These are phyloP conservation scores for Clupea harengus DNA, from an alignment of 2,113 vertebrate genomes.

Conservation along the genomic window DNA sequence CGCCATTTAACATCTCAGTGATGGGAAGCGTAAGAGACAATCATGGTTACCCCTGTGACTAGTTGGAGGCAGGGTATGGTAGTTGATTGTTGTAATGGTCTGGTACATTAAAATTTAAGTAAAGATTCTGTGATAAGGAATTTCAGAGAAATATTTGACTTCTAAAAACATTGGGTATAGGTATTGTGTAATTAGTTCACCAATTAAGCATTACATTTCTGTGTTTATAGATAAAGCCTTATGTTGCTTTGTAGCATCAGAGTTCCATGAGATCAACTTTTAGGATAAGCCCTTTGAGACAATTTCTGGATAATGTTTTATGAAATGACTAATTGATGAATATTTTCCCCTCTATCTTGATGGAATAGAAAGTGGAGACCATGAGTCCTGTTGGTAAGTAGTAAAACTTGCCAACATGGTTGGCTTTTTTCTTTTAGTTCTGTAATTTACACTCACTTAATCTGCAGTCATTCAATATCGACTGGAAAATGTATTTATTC, in stretches of 20 bases:
- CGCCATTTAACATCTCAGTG: not conserved
- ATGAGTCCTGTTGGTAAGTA: not conserved
- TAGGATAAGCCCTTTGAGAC: not conserved
- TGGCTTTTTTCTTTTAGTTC: not conserved
- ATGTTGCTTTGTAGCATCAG: not conserved
- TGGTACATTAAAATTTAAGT: not conserved
- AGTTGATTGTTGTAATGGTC: not conserved
- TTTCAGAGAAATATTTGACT: not conserved
- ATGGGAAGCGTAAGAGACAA: not conserved
- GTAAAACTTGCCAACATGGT: not conserved
- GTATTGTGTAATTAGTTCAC: too few relatives aligned
- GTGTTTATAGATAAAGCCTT: not conserved
- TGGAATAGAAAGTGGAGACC: not conserved
- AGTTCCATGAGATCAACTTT: not conserved
- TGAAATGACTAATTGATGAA: not conserved
- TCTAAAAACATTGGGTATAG: too few relatives aligned
- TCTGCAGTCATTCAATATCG: not conserved
- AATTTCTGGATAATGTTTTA: not conserved
- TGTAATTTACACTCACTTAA: not conserved
- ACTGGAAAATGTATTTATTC: not conserved
- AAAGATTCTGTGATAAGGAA: not conserved
- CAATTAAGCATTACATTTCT: not conserved
- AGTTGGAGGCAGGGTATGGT: too few relatives aligned
- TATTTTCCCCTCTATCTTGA: not conserved
- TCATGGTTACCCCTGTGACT: not conserved